phyloP scores from a whole-genome alignment of 1,140 invertebrate species.

The Meloidogyne hapla region DNA sequence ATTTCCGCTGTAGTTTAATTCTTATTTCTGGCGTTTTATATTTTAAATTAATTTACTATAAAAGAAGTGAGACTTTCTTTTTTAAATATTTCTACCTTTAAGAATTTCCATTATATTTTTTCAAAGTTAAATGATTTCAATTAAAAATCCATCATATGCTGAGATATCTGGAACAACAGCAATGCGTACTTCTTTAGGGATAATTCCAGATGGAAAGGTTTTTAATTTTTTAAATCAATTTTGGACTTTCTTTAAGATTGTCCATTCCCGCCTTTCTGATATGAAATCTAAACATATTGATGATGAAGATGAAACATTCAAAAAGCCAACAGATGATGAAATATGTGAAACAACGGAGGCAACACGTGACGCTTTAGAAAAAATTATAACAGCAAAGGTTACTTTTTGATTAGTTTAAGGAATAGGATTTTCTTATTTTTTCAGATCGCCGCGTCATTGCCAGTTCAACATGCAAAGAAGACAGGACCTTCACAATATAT shows the following conservation, averaged over 20 bases:
- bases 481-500: constrained; percentile 81
- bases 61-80: too few species aligned
- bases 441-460: constrained; percentile 79
- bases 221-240: too few species aligned
- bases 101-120: too few species aligned
- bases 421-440: background rate
- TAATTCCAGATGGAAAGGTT: too few species aligned
- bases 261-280: constrained; percentile 91
- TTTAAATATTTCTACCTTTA: too few species aligned
- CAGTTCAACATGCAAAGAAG: constrained; percentile 84
- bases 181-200: too few species aligned
- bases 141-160: too few species aligned
- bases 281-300: constrained; percentile 84
- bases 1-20: too few species aligned
- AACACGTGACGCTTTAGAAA: constrained; percentile 59
- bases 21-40: too few species aligned
- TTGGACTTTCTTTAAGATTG: constrained; percentile 74
- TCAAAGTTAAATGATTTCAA: too few species aligned
- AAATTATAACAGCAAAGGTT: constrained; percentile 60
- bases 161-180: too few species aligned
- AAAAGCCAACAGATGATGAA: constrained; percentile 81
- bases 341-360: constrained; percentile 81
- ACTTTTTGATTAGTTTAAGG: background rate
- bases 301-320: constrained; percentile 83
- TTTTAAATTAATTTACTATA: too few species aligned